Base-by-base conservation (phyloP, 1,140 invertebrate species). In the Eumeta japonica region DNA sequence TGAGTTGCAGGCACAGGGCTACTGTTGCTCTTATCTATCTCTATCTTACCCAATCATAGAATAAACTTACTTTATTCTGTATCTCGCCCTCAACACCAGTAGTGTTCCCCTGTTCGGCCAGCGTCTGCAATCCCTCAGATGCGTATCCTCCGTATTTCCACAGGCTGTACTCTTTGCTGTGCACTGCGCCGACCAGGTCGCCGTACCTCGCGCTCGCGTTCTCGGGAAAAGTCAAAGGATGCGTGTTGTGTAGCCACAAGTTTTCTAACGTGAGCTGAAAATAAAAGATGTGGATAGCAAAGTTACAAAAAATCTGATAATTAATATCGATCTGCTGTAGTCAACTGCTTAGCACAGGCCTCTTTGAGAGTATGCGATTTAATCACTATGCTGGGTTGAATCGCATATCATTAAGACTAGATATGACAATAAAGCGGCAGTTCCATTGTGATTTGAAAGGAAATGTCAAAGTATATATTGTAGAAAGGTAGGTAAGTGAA, bases 151-250 rank as follows among this genome's bases (percentile, higher is more conserved):
- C 89, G 51, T 90, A 89, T 44, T 84, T 79, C 91, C 93, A 99
- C 42, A 98, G 89, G 13, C 81, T 77, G 61, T 92, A 97, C 46
- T 90, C 84, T 1, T 82, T 81, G 1, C 87, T 88, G 61, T 99
- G 97, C 0, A 91, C 93, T 5, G 96, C 96, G 0, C 97, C 97
- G 19, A 99, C 94, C 3, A 99, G 89, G 57, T 98, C 96, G 28
- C 93, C 97, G 75, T 98, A 99, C 50, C 92, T 83, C 0, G 94
- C 91, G 79, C 87, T 90, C 29, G 83, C 81, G 0, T 80, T 78
- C 3, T 45, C 40, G 0, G 96, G 96, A 60, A 93, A 99, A 71
- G 97, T 90, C 64, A 91, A 92, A 0, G 94, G 94, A 71, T 99
- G 97, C 0, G 95, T 98, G 50, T 98, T 90, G 29, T 89, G 82